Evolutionary conservation across 2,888 invertebrate species (phyloP), one percentile per base, ranked within the genome.

Genomic region (Auanema sp.): DNA sequence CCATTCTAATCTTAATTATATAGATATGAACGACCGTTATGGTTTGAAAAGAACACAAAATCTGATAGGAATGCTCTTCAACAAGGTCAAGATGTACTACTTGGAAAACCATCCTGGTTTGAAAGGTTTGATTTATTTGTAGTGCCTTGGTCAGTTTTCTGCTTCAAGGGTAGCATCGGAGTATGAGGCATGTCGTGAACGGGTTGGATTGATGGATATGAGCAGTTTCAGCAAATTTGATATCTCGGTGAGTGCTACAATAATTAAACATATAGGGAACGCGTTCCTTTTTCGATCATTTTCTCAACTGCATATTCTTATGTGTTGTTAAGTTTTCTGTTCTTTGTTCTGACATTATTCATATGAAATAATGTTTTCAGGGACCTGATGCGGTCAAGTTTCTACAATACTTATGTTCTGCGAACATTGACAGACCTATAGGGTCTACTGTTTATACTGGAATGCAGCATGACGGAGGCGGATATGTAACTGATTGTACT

Each of bases 401-500:
- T 55, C 87, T 97, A 16, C 96, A 97, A 85, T 92, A 91, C 85
- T 86, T 97, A 33, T 97, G 97, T 84, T 94, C 95, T 1, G 96
- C 96, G 84, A 91, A 97, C 85, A 92, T 97, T 10, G 93, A 97
- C 84, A 92, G 93, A 1, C 91, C 93, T 0, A 88, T 93, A 2
- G 95, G 94, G 25, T 90, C 91, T 79, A 92, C 96, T 72, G 92
- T 95, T 67, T 96, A 96, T 85, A 95, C 95, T 0, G 97, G 97
- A 70, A 95, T 97, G 95, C 95, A 96, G 85, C 96, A 97, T 86
- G 87, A 89, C 68, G 88, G 89, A 11, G 97, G 97, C 1, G 97
- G 97, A 14, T 97, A 96, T 84, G 96, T 97, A 86, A 97, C 97
- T 83, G 97, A 97, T 85, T 96, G 96, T 86, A 95, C 94, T 66